These are phyloP conservation scores for Chelon auratus DNA, from an alignment of 2,797 vertebrate genomes.

Conservation along the genomic window DNA sequence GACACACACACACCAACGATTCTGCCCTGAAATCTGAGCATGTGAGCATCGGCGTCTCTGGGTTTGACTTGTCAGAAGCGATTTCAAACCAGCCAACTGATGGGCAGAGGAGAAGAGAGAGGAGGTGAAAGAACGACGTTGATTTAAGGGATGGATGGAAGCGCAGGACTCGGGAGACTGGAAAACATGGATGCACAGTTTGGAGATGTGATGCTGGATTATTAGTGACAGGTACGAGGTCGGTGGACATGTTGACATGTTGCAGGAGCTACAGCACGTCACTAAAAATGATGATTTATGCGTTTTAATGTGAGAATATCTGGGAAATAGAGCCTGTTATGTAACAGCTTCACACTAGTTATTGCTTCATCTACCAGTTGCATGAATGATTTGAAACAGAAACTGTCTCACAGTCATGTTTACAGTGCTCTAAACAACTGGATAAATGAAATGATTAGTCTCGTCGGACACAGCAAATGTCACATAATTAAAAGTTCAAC, in stretches of 20 bases:
- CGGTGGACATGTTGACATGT: neutral
- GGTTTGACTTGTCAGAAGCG: conserved; percentile 37
- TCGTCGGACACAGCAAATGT: too few relatives aligned
- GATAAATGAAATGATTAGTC: too few relatives aligned
- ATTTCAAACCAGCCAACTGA: conserved; percentile 25
- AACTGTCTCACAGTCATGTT: too few relatives aligned
- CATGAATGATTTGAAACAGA: too few relatives aligned
- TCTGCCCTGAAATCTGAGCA: conserved; percentile 1
- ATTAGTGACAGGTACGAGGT: conserved; percentile 10
- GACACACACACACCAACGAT: neutral
- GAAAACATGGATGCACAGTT: conserved; percentile 18
- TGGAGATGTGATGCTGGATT: conserved; percentile 10
- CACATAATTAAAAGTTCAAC: too few relatives aligned
- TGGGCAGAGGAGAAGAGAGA: conserved; percentile 23
- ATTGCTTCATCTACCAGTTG: too few relatives aligned
- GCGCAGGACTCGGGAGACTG: neutral
- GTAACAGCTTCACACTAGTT: too few relatives aligned
- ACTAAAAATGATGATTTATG: too few relatives aligned
- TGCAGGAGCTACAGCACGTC: neutral
- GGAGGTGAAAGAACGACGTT: conserved; percentile 29
- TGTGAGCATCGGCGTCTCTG: conserved; percentile 6
- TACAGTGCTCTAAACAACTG: too few relatives aligned
- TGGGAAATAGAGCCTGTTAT: too few relatives aligned
- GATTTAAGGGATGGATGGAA: neutral
- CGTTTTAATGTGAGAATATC: too few relatives aligned